Evolutionary conservation across 30 jellyfish, hydroid and myxozoan species (phyloP), one percentile per base, ranked within the genome.

Genomic region (Chrysaora quinquecirrha): DNA sequence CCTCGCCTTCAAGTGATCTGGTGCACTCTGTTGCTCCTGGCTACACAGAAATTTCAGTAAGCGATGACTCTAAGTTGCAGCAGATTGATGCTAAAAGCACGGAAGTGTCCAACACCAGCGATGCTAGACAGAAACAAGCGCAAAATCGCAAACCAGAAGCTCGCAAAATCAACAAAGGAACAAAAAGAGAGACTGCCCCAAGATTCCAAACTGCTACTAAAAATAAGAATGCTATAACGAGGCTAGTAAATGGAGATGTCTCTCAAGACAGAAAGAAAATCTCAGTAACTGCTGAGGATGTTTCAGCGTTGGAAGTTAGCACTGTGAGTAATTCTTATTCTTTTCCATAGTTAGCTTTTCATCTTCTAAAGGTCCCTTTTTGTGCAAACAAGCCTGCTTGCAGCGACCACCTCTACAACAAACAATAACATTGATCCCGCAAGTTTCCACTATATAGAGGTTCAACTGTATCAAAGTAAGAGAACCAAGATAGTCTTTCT

Each of bases 171-270:
- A 82, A 71, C 30, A 82, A 82, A 38, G 92, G 92, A 14, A 82
- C 92, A 9, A 82, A 82, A 43, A 82, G 92, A 47, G 92, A 82
- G 70, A 82, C 92, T 0, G 92, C 92, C 22, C 92, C 92, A 0
- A 33, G 92, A 21, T 82, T 82, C 54, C 92, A 82, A 38, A 60
- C 64, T 11, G 69, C 52, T 62, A 52, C 80, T 30, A 82, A 82
- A 63, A 46, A 71, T 12, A 82, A 82, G 48, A 79, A 10, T 11
- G 24, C 63, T 4, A 60, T 35, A 32, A 29, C 74, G 12, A 48
- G 63, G 2, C 2, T 64, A 22, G 24, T 64, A 74, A 68, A 71
- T 47, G 77, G 74, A 22, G 92, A 82, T 34, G 70, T 20, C 47
- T 25, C 58, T 2, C 23, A 33, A 27, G 76, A 69, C 33, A 49